Conservation (phyloP, 2,113 vertebrate genomes). For the Strix uralensis region DNA sequence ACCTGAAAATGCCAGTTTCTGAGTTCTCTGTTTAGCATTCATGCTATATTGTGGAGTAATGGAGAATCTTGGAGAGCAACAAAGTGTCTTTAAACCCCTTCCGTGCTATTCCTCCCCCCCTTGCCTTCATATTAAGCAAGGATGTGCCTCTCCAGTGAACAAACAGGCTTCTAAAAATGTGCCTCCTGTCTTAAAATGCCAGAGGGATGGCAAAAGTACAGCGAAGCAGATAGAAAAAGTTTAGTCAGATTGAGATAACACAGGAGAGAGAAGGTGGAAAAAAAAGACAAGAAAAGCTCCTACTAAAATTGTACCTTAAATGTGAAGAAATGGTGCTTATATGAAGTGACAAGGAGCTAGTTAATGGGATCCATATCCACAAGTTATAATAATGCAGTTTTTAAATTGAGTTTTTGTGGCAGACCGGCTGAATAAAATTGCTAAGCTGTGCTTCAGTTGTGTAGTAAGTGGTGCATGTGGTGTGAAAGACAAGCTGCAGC, state of each 20-base stretch:
- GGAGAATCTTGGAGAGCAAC: neutral
- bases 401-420: slow-evolving; percentile 63
- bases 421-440: slow-evolving; percentile 42
- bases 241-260: slow-evolving; percentile 31
- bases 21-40: neutral
- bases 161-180: neutral
- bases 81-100: neutral
- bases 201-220: neutral
- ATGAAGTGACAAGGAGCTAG: slow-evolving; percentile 39
- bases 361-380: slow-evolving; percentile 57
- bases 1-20: neutral
- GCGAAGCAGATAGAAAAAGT: neutral
- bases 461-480: slow-evolving; percentile 47
- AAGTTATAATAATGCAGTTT: slow-evolving; percentile 47
- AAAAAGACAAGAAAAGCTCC: neutral
- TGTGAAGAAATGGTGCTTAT: slow-evolving; percentile 17
- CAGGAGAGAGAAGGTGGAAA: neutral
- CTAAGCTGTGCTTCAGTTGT: slow-evolving; percentile 53
- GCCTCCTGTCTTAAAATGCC: neutral
- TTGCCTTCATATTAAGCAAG: neutral
- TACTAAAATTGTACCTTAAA: slow-evolving; percentile 38
- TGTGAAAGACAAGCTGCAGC: slow-evolving; percentile 32
- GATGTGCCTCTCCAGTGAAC: neutral
- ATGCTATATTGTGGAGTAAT: neutral
- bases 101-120: neutral